Evolutionary conservation across 2,113 vertebrate genomes (phyloP), one percentile per base, ranked within the genome.

Genomic region (Pontoporia blainvillei): DNA sequence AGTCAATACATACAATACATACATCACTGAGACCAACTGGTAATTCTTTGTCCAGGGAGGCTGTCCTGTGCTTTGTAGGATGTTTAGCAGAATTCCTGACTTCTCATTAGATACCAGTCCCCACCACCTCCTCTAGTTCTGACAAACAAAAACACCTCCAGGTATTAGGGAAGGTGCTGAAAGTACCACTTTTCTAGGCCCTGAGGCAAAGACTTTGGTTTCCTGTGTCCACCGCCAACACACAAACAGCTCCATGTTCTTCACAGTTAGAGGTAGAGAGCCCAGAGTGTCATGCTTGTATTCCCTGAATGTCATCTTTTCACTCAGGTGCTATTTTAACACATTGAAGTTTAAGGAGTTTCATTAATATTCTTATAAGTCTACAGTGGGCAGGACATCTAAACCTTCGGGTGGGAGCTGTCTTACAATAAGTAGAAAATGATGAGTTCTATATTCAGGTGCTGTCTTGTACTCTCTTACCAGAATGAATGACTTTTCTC

Each of bases 41-140:
- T 2, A 18, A 8, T n/a, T 8, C 54, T 61, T 34, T 36, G 11
- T 13, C 5, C 0, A 93, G 9, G 23, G 20, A 31, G 14, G 39
- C 13, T 49, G 1, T 7, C 20, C 12, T 36, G 21, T 0, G 11
- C 6, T 3, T 1, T 23, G n/a, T 3, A 29, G 14, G 21, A 52
- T 9, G n/a, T 21, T 81, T 41, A 39, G 17, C 36, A 71, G 64
- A 11, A 54, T 52, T 20, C 27, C 11, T 87, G 61, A 54, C 8
- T 15, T 44, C 52, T 34, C 23, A 8, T 27, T 36, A 27, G 1
- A 21, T 29, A 36, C 49, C 59, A 31, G 2, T 31, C 39, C 57
- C 52, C 7, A 36, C 1, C 23, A 34, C 2, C 21, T n/a, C 9
- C 8, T 23, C 31, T 2, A 15, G 1, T 1, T 13, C 29, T 25